Evolutionary conservation across 2,888 invertebrate genomes (phyloP).

Genomic region (Dione vanillae): DNA sequence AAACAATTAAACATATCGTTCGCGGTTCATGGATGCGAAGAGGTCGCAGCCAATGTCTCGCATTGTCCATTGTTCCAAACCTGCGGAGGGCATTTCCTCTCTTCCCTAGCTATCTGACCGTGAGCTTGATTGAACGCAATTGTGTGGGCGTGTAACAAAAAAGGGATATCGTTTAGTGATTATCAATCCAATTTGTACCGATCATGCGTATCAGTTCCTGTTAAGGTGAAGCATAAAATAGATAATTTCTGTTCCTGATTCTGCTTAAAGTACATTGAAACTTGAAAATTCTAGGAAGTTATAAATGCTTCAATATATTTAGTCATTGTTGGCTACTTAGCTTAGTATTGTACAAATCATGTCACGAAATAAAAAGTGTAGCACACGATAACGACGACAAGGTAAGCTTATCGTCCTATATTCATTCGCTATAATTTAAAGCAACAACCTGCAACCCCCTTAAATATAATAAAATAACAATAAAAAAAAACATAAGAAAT

Average conservation of each 20-base stretch:
- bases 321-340: background rate
- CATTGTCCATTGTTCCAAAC: conserved; percentile 76
- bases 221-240: conserved; percentile 2
- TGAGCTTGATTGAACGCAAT: conserved; percentile 53
- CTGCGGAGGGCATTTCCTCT: conserved; percentile 77
- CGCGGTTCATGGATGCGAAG: conserved; percentile 66
- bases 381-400: too few species aligned
- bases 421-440: background rate
- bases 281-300: background rate
- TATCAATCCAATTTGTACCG: conserved; percentile 36
- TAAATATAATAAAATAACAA: background rate
- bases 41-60: conserved; percentile 71
- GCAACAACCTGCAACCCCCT: background rate
- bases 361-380: background rate
- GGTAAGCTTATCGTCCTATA: background rate
- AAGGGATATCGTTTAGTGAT: conserved; percentile 37
- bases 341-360: background rate
- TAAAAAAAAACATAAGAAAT: background rate
- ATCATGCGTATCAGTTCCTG: conserved; percentile 35
- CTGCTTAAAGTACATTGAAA: background rate
- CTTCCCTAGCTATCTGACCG: conserved; percentile 64
- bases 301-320: background rate
- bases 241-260: background rate
- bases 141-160: conserved; percentile 37
- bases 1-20: conserved; percentile 38